Evolutionary conservation across 2,113 vertebrate species (phyloP).

Genomic region (Pseudois nayaur): DNA sequence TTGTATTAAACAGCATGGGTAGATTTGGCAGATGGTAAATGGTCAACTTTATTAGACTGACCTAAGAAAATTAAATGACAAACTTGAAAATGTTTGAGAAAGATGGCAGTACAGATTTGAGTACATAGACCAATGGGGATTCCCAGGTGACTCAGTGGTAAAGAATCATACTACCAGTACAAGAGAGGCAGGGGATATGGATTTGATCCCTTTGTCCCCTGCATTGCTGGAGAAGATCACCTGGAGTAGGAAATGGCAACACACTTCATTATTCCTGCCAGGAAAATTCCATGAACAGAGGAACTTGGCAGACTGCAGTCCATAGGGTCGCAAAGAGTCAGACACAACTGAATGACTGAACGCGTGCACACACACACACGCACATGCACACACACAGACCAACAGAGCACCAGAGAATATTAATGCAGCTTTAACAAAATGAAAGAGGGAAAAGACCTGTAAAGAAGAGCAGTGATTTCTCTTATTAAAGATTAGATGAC

Average conservation of each 20-base stretch:
- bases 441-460: background rate
- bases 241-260: background rate
- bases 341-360: background rate
- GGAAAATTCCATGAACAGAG: background rate
- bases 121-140: background rate
- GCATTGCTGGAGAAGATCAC: background rate
- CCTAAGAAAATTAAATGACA: constrained; percentile 1
- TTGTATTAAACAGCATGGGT: background rate
- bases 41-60: constrained; percentile 10
- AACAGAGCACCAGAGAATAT: background rate
- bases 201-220: background rate
- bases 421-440: background rate
- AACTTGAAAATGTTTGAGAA: constrained; percentile 10
- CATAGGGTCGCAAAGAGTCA: fast-evolving
- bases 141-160: background rate
- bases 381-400: background rate
- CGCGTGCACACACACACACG: background rate
- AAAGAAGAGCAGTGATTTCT: background rate
- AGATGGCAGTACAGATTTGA: background rate
- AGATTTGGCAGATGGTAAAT: constrained; percentile 25
- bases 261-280: background rate
- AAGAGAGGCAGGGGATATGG: background rate
- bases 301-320: background rate
- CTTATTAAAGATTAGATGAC: background rate
- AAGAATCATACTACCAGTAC: background rate